Evolutionary conservation across 2,888 invertebrate genomes (phyloP).

Genomic region (Zele albiditarsus): DNA sequence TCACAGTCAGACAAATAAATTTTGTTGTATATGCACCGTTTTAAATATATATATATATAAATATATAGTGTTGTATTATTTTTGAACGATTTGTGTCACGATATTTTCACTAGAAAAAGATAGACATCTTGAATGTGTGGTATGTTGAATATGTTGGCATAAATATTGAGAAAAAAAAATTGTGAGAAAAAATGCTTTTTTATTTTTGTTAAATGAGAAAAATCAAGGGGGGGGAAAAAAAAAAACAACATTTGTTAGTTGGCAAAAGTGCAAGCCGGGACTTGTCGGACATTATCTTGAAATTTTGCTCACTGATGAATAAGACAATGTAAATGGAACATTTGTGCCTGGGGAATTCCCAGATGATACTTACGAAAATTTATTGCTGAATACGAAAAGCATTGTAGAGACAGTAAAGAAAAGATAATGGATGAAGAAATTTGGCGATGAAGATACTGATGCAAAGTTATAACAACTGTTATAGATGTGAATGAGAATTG

Average conservation of each 20-base stretch:
- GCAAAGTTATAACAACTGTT: not conserved
- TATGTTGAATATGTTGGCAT: constrained; percentile 20
- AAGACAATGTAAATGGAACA: not conserved
- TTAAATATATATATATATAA: not conserved
- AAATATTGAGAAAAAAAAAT: not conserved
- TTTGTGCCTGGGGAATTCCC: not conserved
- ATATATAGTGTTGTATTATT: not conserved
- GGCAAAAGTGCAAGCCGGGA: constrained; percentile 40
- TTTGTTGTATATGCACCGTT: not conserved
- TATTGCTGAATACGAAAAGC: not conserved
- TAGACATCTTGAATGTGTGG: not conserved
- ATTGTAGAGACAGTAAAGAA: not conserved
- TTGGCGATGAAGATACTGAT: not conserved
- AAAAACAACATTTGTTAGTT: constrained; percentile 33
- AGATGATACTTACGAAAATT: not conserved
- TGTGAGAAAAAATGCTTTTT: not conserved
- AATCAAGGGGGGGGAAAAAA: not conserved
- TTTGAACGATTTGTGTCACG: not conserved
- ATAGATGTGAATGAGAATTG: not conserved
- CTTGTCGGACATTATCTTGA: not conserved
- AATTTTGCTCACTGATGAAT: not conserved
- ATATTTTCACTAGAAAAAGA: not conserved
- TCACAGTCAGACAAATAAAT: constrained; percentile 8
- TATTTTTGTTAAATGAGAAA: no score
- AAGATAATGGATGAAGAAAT: not conserved